Evolutionary conservation across 2,797 vertebrate genomes (phyloP).

Genomic region (Uromys caudimaculatus): DNA sequence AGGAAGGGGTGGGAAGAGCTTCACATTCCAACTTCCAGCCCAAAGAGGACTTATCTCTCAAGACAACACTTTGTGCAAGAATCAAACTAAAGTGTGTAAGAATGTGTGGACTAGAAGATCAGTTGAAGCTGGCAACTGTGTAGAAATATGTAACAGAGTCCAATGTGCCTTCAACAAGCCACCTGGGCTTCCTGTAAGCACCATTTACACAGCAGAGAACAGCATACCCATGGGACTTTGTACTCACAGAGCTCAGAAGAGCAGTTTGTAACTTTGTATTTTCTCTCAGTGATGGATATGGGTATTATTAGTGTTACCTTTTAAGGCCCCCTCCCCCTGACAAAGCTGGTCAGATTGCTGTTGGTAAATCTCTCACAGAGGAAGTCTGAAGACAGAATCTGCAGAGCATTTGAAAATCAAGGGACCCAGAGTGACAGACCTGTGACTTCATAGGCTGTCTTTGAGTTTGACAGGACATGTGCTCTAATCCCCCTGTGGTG

Average conservation of each 20-base stretch:
- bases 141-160: not conserved
- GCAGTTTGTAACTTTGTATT: not conserved
- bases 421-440: not conserved
- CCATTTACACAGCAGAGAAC: not conserved
- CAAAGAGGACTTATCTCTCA: not conserved
- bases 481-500: not conserved
- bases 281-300: slow-evolving; percentile 59
- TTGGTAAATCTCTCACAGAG: slow-evolving; percentile 41
- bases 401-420: not conserved
- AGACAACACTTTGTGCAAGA: not conserved
- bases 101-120: not conserved
- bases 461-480: not conserved
- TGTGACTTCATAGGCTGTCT: not conserved
- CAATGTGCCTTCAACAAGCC: not conserved
- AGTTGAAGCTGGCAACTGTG: not conserved
- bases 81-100: not conserved
- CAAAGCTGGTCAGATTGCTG: slow-evolving; percentile 16
- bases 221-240: not conserved
- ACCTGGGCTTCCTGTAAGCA: not conserved
- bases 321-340: not conserved
- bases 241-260: not conserved
- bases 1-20: not conserved
- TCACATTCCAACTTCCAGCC: not conserved
- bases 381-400: not conserved
- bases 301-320: slow-evolving; percentile 61